Evolutionary conservation across 1,140 invertebrate genomes (phyloP).

Genomic region (Penaeus indicus): DNA sequence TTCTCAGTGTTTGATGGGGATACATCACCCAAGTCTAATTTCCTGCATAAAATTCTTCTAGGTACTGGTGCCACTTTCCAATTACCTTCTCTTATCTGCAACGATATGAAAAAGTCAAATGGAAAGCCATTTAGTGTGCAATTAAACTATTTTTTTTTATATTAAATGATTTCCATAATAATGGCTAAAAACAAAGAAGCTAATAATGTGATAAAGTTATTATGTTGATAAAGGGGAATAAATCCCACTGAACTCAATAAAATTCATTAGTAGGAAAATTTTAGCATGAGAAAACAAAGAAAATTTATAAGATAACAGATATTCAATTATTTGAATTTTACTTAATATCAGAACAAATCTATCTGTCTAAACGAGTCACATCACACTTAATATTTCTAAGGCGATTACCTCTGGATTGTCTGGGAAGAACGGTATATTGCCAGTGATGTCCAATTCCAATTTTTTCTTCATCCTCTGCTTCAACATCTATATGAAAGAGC

Average conservation of each 20-base stretch:
- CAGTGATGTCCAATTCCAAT: conserved; percentile 46
- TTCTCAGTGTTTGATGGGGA: conserved; percentile 53
- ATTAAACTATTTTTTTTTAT: neutral
- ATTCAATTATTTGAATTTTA: too few relatives aligned
- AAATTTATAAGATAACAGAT: too few relatives aligned
- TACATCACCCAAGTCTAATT: conserved; percentile 51
- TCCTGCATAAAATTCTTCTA: conserved; percentile 3
- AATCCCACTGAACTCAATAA: too few relatives aligned
- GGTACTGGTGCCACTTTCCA: conserved; percentile 51
- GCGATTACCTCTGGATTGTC: conserved; percentile 34
- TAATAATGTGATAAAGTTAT: too few relatives aligned
- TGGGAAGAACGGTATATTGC: conserved; percentile 33
- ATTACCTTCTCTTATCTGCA: conserved; percentile 21
- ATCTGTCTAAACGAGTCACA: too few relatives aligned
- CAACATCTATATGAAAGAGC: conserved; percentile 38
- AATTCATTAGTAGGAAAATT: too few relatives aligned
- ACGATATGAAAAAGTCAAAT: neutral
- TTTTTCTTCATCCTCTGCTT: conserved; percentile 46
- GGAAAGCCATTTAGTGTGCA: too few relatives aligned
- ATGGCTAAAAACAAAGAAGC: too few relatives aligned
- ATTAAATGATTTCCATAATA: neutral
- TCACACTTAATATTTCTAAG: neutral
- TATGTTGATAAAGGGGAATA: too few relatives aligned
- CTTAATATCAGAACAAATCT: neutral
- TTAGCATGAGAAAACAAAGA: too few relatives aligned